A percentile compares a stretch with the other conserved stretches of the same genome.
These are phyloP conservation scores for Resseliella maxima DNA, from an alignment of 2,888 invertebrate species.

Conservation along the genomic window DNA sequence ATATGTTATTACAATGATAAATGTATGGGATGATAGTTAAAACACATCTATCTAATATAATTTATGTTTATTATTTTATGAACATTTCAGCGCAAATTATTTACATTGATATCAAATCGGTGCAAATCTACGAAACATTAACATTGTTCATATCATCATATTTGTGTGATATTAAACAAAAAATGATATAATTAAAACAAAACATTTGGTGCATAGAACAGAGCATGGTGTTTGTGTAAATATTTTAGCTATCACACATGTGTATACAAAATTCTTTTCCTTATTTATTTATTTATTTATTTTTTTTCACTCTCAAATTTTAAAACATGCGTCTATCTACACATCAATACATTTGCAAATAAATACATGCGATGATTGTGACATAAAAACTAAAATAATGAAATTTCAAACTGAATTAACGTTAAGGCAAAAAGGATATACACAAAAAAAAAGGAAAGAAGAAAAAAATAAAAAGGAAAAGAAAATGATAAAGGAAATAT, in stretches of 20 bases:
- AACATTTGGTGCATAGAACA: too few relatives aligned
- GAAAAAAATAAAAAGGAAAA: too few relatives aligned
- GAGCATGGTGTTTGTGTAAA: too few relatives aligned
- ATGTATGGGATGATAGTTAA: not conserved
- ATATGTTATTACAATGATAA: slow-evolving; percentile 28
- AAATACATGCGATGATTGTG: not conserved
- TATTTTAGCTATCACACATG: too few relatives aligned
- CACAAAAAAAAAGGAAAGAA: not conserved
- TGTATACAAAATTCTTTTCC: too few relatives aligned
- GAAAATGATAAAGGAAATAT: too few relatives aligned
- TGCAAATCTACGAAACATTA: not conserved
- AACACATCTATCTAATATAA: not conserved
- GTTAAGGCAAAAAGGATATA: too few relatives aligned
- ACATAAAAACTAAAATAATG: not conserved
- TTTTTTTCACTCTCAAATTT: slow-evolving; percentile 1
- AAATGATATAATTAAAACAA: not conserved
- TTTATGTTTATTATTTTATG: too few relatives aligned
- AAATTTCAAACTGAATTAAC: not conserved
- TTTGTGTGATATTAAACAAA: not conserved
- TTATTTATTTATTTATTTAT: too few relatives aligned
- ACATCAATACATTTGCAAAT: not conserved
- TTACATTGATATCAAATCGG: not conserved
- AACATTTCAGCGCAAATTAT: not conserved
- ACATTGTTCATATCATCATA: not conserved
- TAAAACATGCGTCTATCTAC: not conserved